Evolutionary conservation across 2,888 invertebrate species (phyloP).

Genomic region (Diogma glabrata): DNA sequence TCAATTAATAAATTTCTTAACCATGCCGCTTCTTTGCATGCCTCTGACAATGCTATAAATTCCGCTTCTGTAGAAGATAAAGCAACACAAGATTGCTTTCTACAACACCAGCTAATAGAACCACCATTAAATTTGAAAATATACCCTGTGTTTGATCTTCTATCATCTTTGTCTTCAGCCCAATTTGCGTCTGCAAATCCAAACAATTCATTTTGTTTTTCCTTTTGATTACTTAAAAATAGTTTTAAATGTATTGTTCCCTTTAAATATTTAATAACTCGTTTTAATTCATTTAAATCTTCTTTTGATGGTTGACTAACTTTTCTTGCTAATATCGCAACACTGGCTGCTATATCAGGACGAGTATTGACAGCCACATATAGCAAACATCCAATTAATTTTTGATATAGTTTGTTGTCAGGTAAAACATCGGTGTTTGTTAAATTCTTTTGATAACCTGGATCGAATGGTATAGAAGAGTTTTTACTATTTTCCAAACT

Average conservation of each 20-base stretch:
- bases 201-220: constrained; percentile 14
- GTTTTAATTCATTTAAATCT: neutral
- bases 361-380: neutral
- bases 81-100: too few species aligned
- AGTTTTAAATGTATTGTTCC: too few species aligned
- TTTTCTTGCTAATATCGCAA: neutral
- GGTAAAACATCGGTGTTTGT: neutral
- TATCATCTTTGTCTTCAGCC: constrained; percentile 20
- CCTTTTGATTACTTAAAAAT: neutral
- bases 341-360: neutral
- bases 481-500: neutral
- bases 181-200: constrained; percentile 17
- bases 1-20: neutral
- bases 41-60: too few species aligned
- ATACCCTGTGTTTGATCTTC: constrained; percentile 25
- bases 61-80: too few species aligned
- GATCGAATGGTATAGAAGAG: neutral
- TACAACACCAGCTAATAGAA: constrained; percentile 20
- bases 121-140: constrained; percentile 13
- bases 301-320: neutral
- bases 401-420: neutral
- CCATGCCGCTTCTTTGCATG: too few species aligned
- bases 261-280: neutral
- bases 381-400: neutral
- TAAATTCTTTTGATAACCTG: neutral